Evolutionary conservation across 1,140 invertebrate genomes (phyloP).

Genomic region (Cotesia chilonis): DNA sequence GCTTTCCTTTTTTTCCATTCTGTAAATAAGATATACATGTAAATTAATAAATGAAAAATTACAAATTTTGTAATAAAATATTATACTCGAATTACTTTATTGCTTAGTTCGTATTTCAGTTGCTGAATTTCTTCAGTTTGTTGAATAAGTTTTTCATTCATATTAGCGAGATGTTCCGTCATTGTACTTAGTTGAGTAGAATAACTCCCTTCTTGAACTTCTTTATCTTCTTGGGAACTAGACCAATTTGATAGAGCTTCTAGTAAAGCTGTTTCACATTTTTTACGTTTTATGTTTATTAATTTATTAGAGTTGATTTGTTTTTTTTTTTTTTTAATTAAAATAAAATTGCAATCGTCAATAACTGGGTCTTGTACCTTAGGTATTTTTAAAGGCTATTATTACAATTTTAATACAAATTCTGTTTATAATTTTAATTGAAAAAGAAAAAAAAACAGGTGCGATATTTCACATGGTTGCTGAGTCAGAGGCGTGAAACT

Average conservation of each 20-base stretch:
- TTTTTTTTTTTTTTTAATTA: no score
- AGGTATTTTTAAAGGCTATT: no score
- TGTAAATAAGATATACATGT: constrained; percentile 48
- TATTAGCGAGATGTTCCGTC: constrained; percentile 89
- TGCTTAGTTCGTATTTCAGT: constrained; percentile 66
- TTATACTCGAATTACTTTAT: constrained; percentile 56
- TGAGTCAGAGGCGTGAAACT: no score
- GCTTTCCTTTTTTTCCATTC: constrained; percentile 61
- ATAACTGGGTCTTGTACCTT: no score
- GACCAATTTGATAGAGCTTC: constrained; percentile 64
- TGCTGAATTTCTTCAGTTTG: constrained; percentile 81
- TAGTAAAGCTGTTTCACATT: constrained; percentile 64
- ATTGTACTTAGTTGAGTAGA: constrained; percentile 88
- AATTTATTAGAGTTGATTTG: no score
- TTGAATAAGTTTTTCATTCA: constrained; percentile 86
- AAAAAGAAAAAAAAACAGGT: no score
- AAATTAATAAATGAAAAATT: constrained; percentile 20
- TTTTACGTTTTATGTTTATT: constrained; percentile 48
- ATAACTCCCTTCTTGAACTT: constrained; percentile 74
- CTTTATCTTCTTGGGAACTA: constrained; percentile 67
- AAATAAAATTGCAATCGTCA: no score
- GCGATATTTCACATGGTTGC: no score
- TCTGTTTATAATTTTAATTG: no score
- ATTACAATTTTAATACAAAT: no score
- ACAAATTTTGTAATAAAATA: constrained; percentile 21